These are phyloP conservation scores for Drosophila orosa DNA, from an alignment of 1,140 invertebrate genomes.

Conservation along the genomic window DNA sequence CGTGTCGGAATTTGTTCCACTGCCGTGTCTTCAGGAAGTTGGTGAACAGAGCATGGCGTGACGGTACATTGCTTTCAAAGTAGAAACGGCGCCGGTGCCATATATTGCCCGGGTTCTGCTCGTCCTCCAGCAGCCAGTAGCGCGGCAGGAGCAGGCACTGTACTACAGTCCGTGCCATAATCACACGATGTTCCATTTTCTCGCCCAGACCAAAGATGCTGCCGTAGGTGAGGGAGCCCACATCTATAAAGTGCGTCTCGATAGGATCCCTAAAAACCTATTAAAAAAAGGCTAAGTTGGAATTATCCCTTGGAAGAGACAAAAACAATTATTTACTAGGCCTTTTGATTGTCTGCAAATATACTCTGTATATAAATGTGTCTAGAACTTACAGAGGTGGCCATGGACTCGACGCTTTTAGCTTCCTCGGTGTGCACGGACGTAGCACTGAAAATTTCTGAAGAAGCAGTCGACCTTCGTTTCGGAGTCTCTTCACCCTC, in stretches of 20 bases:
- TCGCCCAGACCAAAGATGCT: constrained; percentile 85
- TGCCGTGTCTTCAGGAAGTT: constrained; percentile 85
- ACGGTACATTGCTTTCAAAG: constrained; percentile 85
- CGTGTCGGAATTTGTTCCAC: constrained; percentile 85
- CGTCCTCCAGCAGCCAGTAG: constrained; percentile 86
- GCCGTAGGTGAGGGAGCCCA: constrained; percentile 72
- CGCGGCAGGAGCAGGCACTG: constrained; percentile 86
- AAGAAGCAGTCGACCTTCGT: not conserved
- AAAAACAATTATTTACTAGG: no score
- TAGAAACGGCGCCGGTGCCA: constrained; percentile 86
- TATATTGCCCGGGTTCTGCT: constrained; percentile 86
- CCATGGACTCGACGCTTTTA: not conserved
- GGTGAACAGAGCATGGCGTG: constrained; percentile 84
- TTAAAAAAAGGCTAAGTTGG: not conserved
- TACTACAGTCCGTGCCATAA: constrained; percentile 85
- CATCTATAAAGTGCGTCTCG: constrained; percentile 71
- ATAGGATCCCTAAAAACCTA: not conserved
- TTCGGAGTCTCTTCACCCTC: not conserved
- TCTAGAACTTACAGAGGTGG: not conserved
- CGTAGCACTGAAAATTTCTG: not conserved
- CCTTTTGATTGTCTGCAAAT: no score
- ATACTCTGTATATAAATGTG: no score
- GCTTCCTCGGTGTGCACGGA: not conserved
- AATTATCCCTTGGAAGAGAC: no score
- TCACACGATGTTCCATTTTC: constrained; percentile 85